Percentiles rank a stretch among this genome's conserved stretches.
Conservation (phyloP, 2,888 invertebrate species). For the Nomada ferruginata region DNA sequence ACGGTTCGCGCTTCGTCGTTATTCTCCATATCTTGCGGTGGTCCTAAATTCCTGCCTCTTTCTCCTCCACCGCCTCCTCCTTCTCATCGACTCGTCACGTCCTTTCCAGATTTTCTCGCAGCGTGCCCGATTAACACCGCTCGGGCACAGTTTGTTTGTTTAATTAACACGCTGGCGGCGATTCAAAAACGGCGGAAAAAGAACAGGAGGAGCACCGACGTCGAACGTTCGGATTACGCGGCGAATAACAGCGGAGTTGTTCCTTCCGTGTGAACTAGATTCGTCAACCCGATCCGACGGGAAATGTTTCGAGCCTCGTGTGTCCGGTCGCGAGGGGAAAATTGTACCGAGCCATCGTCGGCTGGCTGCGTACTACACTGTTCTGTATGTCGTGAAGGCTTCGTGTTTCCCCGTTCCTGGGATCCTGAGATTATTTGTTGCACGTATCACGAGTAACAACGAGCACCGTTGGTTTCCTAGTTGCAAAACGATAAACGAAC, state of each 20-base stretch:
- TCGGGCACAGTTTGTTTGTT: conserved; percentile 55
- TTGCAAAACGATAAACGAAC: neutral
- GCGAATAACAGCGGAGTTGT: neutral
- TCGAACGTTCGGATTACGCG: conserved; percentile 47
- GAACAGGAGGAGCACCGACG: conserved; percentile 24
- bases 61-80: conserved; percentile 57
- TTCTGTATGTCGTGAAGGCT: conserved; percentile 16
- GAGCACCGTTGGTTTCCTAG: neutral
- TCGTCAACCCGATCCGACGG: conserved; percentile 38
- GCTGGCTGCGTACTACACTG: neutral
- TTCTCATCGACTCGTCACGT: conserved; percentile 62
- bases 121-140: conserved; percentile 51
- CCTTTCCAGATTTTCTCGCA: conserved; percentile 60
- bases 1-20: conserved; percentile 47
- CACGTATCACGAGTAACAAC: neutral
- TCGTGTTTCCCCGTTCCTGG: neutral
- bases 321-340: conserved; percentile 10
- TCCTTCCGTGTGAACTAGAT: neutral
- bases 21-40: conserved; percentile 58
- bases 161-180: conserved; percentile 60
- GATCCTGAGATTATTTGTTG: neutral
- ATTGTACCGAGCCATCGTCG: conserved; percentile 38
- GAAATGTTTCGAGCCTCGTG: conserved; percentile 35
- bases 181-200: conserved; percentile 42
- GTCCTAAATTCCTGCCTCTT: conserved; percentile 55